phyloP scores from a whole-genome alignment of 2,888 invertebrate species.

The Cryptosula pallasiana region DNA sequence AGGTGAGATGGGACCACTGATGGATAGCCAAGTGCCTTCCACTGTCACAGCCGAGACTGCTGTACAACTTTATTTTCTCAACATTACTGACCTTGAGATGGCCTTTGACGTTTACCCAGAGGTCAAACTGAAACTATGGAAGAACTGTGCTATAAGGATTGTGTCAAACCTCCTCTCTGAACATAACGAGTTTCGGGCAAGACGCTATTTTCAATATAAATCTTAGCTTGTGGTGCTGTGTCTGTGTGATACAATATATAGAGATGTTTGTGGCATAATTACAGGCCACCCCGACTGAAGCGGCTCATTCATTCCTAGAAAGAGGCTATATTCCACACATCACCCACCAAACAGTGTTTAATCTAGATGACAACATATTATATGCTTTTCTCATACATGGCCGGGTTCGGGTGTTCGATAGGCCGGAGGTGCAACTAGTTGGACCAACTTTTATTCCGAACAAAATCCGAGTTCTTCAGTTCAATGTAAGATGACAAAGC shows the following conservation, averaged over 20 bases:
- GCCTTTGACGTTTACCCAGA: conserved; percentile 46
- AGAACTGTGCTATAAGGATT: conserved; percentile 58
- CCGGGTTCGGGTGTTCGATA: neutral
- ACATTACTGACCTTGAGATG: conserved; percentile 40
- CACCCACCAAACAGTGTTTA: conserved; percentile 29
- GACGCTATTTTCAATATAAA: no score
- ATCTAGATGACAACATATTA: conserved; percentile 51
- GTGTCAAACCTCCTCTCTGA: conserved; percentile 46
- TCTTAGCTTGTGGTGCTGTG: no score
- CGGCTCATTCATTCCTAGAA: neutral
- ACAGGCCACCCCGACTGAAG: conserved; percentile 6
- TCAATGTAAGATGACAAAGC: conserved; percentile 23
- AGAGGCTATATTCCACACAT: conserved; percentile 16
- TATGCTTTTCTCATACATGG: conserved; percentile 61
- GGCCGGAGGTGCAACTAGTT: conserved; percentile 6
- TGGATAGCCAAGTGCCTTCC: conserved; percentile 59
- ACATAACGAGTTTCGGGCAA: conserved; percentile 57
- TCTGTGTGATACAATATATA: no score
- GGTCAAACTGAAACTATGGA: conserved; percentile 60
- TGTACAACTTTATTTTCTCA: conserved; percentile 50
- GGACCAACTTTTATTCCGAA: conserved; percentile 12
- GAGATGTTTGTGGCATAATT: no score
- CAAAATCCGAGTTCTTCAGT: neutral
- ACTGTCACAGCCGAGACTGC: conserved; percentile 61
- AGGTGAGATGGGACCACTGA: conserved; percentile 61